phyloP scores from a whole-genome alignment of 2,888 invertebrate genomes.

The Euclidia mi region DNA sequence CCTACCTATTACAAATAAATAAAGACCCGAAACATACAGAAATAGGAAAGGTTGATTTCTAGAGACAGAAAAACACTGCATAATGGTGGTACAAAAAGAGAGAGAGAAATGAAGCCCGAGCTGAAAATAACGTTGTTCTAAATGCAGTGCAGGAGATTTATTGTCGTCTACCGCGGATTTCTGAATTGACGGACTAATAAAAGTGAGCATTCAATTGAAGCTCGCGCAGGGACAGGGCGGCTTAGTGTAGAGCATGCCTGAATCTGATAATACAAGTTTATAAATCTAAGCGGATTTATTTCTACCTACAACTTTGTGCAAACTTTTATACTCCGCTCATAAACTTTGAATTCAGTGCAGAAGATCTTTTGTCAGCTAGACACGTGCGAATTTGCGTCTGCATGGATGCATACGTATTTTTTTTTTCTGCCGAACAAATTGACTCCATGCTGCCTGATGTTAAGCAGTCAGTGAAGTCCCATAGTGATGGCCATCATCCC shows the following conservation, averaged over 20 bases:
- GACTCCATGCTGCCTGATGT: too few species aligned
- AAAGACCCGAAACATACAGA: too few species aligned
- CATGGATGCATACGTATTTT: too few species aligned
- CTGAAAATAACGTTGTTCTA: neutral
- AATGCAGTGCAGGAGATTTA: conserved; percentile 28
- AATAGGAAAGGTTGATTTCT: too few species aligned
- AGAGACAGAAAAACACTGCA: too few species aligned
- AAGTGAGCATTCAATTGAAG: conserved; percentile 71
- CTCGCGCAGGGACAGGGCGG: conserved; percentile 58
- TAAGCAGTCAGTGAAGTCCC: too few species aligned
- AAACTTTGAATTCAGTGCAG: conserved; percentile 59
- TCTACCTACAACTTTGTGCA: conserved; percentile 43
- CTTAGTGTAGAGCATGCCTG: conserved; percentile 63
- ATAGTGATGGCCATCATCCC: too few species aligned
- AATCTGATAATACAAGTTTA: conserved; percentile 68
- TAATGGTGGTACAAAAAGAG: conserved; percentile 8
- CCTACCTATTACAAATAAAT: too few species aligned
- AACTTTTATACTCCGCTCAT: conserved; percentile 61
- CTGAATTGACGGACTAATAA: conserved; percentile 63
- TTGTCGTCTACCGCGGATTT: conserved; percentile 48
- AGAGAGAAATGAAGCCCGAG: neutral
- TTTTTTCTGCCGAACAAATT: too few species aligned
- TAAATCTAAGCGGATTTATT: conserved; percentile 61
- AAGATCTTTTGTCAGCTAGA: conserved; percentile 57
- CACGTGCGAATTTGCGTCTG: conserved; percentile 54